A percentile compares a stretch with the other conserved stretches of the same genome.
phyloP scores from a whole-genome alignment of 1,140 invertebrate species.

The Delia radicum region DNA sequence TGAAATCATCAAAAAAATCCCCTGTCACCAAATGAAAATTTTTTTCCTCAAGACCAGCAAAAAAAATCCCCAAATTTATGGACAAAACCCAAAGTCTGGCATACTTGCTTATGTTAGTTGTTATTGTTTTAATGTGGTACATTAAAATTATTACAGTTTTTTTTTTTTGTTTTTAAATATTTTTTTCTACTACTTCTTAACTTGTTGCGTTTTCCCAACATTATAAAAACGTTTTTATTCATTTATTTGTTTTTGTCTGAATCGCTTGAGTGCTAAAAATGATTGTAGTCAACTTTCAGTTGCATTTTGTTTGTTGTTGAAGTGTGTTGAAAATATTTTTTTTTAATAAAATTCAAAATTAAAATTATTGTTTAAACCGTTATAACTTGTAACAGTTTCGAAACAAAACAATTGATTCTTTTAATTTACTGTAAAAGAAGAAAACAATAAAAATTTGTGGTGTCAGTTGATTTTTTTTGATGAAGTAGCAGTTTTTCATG shows the following conservation, averaged over 20 bases:
- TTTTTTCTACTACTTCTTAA: neutral
- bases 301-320: slow-evolving; percentile 49
- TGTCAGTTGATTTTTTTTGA: no score
- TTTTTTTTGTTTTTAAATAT: neutral
- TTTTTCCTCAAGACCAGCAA: no score
- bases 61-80: no score
- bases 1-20: no score
- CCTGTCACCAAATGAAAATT: no score
- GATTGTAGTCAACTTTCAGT: slow-evolving; percentile 37
- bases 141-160: neutral
- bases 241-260: neutral
- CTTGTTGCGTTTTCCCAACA: neutral
- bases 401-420: neutral
- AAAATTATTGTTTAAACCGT: neutral
- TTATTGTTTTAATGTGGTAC: neutral
- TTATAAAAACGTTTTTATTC: neutral
- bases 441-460: neutral
- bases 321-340: slow-evolving; percentile 32
- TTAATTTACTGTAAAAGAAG: neutral
- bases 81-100: no score
- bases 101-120: no score
- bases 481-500: no score
- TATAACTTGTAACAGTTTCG: neutral
- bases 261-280: slow-evolving; percentile 26
- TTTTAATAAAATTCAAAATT: neutral